Percentiles rank a stretch among this genome's conserved stretches.
Conservation (phyloP, 2,888 invertebrate species). For the Sycophila texana region DNA sequence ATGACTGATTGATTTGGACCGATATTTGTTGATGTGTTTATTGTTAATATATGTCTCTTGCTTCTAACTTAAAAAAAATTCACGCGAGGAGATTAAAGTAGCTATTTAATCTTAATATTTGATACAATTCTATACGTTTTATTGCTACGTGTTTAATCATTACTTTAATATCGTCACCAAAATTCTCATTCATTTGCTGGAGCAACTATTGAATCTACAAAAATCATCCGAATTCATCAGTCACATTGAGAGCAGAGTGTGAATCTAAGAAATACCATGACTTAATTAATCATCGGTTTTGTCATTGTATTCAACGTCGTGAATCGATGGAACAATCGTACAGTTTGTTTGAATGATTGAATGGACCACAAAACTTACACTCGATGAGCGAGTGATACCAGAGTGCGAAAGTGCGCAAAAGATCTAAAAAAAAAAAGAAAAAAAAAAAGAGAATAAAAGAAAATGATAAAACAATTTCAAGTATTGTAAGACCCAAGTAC, state of each 20-base stretch:
- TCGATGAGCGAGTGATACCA: slow-evolving; percentile 30
- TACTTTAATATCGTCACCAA: background rate
- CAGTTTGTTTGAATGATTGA: slow-evolving; percentile 45
- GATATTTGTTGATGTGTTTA: background rate
- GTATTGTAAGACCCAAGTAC: slow-evolving; percentile 53
- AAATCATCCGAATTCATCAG: slow-evolving; percentile 31
- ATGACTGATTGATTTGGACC: slow-evolving; percentile 29
- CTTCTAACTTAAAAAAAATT: background rate
- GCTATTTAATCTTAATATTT: too few species aligned
- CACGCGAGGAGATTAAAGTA: too few species aligned
- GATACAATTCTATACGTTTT: too few species aligned
- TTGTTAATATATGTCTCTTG: background rate
- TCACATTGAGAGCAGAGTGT: background rate
- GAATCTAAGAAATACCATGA: slow-evolving; percentile 21
- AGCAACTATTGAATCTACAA: slow-evolving; percentile 3
- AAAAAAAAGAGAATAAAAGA: background rate
- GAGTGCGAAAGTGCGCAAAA: slow-evolving; percentile 30
- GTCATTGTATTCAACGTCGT: slow-evolving; percentile 24
- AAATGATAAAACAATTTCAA: slow-evolving; percentile 19
- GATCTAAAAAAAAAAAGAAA: slow-evolving; percentile 19
- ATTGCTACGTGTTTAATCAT: background rate
- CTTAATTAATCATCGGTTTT: slow-evolving; percentile 25
- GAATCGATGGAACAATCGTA: slow-evolving; percentile 42
- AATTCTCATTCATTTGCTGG: background rate
- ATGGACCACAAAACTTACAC: slow-evolving; percentile 38